Evolutionary conservation across 2,113 vertebrate genomes (phyloP).

Genomic region (Podocnemis expansa): DNA sequence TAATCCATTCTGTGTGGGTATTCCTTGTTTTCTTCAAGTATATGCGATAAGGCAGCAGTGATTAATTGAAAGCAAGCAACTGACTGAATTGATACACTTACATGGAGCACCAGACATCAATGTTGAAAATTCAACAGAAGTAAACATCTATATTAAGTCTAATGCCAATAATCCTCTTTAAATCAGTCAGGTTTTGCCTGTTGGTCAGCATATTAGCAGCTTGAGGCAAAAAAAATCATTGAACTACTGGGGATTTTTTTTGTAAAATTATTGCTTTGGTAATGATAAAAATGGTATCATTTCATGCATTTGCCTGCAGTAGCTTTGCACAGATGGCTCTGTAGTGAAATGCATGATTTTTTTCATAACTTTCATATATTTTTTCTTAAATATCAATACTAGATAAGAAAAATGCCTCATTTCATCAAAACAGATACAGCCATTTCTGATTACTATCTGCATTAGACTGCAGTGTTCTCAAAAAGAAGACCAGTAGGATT

Average conservation of each 20-base stretch:
- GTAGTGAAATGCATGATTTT: background rate
- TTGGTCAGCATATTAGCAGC: background rate
- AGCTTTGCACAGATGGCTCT: background rate
- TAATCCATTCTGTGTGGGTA: background rate
- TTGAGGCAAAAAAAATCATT: background rate
- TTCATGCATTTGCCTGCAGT: background rate
- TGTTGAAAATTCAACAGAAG: background rate
- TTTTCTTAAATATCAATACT: background rate
- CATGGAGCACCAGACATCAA: background rate
- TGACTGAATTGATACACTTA: background rate
- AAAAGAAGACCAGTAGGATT: background rate
- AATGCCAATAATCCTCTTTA: background rate
- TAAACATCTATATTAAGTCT: background rate
- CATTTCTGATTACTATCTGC: background rate
- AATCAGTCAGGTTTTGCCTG: background rate
- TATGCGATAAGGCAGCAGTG: background rate
- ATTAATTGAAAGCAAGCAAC: background rate
- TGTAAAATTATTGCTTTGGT: background rate
- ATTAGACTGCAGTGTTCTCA: background rate
- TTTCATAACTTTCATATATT: background rate
- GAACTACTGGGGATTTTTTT: background rate
- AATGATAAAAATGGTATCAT: background rate
- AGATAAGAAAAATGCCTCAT: background rate
- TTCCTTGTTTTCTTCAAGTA: background rate
- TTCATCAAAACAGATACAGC: background rate